Percentiles rank a stretch among this genome's conserved stretches.
Conservation (phyloP, 92 coral and sea anemone genomes). For the Epizoanthus illoricatus region DNA sequence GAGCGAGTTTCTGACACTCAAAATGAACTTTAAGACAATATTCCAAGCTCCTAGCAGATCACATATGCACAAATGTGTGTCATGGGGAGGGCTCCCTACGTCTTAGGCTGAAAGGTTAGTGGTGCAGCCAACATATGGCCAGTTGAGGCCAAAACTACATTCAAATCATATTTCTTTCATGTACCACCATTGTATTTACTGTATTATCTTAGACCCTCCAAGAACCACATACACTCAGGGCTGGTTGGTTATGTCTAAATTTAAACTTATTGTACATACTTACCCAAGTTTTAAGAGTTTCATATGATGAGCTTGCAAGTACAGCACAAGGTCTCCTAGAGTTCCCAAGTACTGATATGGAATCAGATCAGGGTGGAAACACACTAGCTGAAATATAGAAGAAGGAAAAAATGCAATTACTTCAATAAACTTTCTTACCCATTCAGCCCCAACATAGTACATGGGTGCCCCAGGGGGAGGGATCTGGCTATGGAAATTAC, state of each 20-base stretch:
- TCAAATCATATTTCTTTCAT: no score
- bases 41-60: no score
- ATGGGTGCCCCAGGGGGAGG: no score
- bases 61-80: no score
- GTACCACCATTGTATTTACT: no score
- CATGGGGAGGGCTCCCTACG: no score
- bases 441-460: background rate
- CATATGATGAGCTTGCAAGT: constrained; percentile 29
- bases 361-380: constrained; percentile 11
- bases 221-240: background rate
- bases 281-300: constrained; percentile 25
- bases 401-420: background rate
- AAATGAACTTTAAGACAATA: no score
- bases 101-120: no score
- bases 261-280: background rate
- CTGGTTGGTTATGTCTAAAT: background rate
- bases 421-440: background rate
- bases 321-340: constrained; percentile 4
- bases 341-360: constrained; percentile 35
- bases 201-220: no score
- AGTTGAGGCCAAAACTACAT: background rate
- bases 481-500: no score
- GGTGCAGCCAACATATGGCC: background rate
- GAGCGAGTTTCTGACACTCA: no score
- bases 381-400: background rate